Evolutionary conservation across 2,797 vertebrate species (phyloP), one percentile per base, ranked within the genome.

Genomic region (Erithacus rubecula): DNA sequence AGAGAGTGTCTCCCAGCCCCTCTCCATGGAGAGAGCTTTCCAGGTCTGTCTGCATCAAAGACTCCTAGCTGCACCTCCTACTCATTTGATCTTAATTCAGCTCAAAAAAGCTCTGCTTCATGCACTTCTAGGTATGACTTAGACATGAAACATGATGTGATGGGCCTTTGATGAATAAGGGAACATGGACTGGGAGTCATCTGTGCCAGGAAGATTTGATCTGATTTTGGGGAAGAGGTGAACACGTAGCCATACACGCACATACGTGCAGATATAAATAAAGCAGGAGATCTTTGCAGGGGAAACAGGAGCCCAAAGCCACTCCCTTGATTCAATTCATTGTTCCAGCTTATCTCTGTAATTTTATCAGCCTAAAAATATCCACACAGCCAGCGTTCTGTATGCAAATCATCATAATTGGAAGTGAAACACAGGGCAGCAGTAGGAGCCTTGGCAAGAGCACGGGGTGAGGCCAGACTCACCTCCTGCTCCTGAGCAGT

Each of bases 61-160:
- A 41, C 74, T 84, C 1, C 0, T 29, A 23, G 52, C 87, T 91
- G 77, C 17, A 80, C 93, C 82, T 56, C 93, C 94, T 68, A 83
- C 83, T 77, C 87, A 90, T 84, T 92, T 94, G 93, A 94, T 96
- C 91, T 93, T 93, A 94, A 95, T 91, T 96, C 95, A 91, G 51
- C 93, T 82, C 80, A 88, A 74, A 92, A 94, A 91, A 84, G 7
- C 85, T 91, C 49, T 0, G 2, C 59, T 90, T 72, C 84, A 72
- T 92, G 69, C 67, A 1, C 89, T 88, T 71, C 65, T 86, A 87
- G 84, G 67, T 88, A 86, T 85, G 91, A 63, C 82, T 91, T 83
- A 60, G 83, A 70, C 85, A 67, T 72, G 85, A 83, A 95, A 78
- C 63, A 7, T 70, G 89, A 94, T 5, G 46, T 52, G 68, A 79